Base-by-base conservation (phyloP, 2,888 invertebrate genomes). In the Drosophila quinaria region DNA sequence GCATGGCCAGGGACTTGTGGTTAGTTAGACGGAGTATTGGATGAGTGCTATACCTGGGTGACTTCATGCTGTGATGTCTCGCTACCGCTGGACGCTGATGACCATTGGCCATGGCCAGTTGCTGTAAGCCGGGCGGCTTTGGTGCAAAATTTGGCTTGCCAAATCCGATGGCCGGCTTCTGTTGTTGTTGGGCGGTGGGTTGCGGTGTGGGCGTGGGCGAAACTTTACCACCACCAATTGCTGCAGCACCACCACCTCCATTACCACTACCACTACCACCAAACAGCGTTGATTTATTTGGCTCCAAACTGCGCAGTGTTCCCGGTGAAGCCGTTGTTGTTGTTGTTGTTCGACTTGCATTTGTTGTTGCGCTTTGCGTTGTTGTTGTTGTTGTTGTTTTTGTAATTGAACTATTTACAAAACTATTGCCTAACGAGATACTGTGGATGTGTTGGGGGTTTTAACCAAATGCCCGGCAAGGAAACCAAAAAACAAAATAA, bases 61-160 rank as follows among this genome's bases (percentile, higher is more conserved):
- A 94, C 92, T 96, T 94, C 96, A 97, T 96, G 92, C 97, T 97
- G 91, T 97, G 97, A 79, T 97, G 96, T 71, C 97, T 93, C 10
- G 95, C 94, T 4, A 96, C 96, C 44, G 94, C 88, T 66, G 93
- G 89, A 65, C 92, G 91, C 72, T 90, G 92, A 69, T 91, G 91
- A 59, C 91, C 91, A 83, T 91, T 91, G 61, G 88, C 90, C 68
- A 91, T 70, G 62, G 93, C 93, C 78, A 92, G 78, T 49, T 92
- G 90, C 69, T 93, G 92, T 50, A 94, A 81, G 80, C 94, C 93
- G 9, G 97, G 97, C 22, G 97, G 97, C 92, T 97, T 97, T 1
- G 97, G 97, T 29, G 97, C 97, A 78, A 97, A 93, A 92, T 96
- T 95, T 22, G 97, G 97, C 93, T 97, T 97, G 56, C 97, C 97